A percentile compares a stretch with the other conserved stretches of the same genome.
phyloP scores from a whole-genome alignment of 2,797 vertebrate species.

The Discoglossus pictus region DNA sequence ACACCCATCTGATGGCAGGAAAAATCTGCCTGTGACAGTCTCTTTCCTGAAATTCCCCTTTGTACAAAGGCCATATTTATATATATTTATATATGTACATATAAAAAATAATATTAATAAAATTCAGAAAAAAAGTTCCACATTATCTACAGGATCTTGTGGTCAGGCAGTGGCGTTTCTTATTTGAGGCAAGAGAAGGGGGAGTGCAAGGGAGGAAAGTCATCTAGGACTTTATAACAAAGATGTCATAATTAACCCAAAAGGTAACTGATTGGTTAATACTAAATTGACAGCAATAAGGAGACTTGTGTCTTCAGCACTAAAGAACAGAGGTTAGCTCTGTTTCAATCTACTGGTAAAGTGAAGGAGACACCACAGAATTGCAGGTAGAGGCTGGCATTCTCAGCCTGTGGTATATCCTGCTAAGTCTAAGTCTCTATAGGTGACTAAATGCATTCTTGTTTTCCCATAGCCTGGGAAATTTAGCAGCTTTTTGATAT shows the following conservation, averaged over 20 bases:
- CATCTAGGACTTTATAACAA: constrained; percentile 8
- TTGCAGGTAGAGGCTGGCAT: no score
- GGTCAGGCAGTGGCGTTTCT: constrained; percentile 52
- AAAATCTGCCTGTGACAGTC: constrained; percentile 68
- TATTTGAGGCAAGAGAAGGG: constrained; percentile 40
- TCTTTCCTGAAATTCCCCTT: constrained; percentile 62
- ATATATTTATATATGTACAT: constrained; percentile 60
- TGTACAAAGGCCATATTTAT: constrained; percentile 64
- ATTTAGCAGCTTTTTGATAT: constrained; percentile 11
- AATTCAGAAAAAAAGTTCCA: constrained; percentile 57
- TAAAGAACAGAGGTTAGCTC: no score
- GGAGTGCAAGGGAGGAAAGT: constrained; percentile 27
- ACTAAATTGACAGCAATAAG: background rate
- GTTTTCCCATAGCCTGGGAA: constrained; percentile 1
- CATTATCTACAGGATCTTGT: constrained; percentile 55
- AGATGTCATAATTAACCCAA: background rate
- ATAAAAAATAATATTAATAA: constrained; percentile 60
- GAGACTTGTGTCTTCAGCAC: no score
- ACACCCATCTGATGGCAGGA: constrained; percentile 62
- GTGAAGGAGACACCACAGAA: no score
- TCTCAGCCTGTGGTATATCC: no score
- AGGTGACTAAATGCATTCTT: no score
- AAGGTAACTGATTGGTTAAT: constrained; percentile 6
- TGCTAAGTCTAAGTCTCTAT: no score
- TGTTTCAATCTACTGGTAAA: no score